Evolutionary conservation across 2,888 invertebrate genomes (phyloP), one percentile per base, ranked within the genome.

Genomic region (Steinernema scapterisci): DNA sequence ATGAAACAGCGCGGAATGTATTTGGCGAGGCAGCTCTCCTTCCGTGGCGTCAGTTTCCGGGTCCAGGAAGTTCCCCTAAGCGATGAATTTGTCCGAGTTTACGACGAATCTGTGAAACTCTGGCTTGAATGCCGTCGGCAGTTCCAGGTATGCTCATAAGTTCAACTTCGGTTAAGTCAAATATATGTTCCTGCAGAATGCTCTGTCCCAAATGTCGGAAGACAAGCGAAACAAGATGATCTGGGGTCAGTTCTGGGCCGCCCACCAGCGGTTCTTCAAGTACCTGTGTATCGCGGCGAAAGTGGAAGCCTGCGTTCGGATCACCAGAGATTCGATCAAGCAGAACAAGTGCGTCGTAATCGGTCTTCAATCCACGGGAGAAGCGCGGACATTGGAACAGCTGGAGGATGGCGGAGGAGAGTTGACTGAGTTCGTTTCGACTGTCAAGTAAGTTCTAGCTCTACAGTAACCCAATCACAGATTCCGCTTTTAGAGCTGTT

Each of bases 181-280:
- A 9, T 38, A 38, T n/a, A n/a, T n/a, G 9, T 9, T 9, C 9
- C 38, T 38, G 38, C 9, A 84, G 82, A 73, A 76, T 0, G 82
- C 83, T n/a, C 77, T 84, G 38, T 77, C 78, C 11, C 78, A 79
- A 19, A 80, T 84, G 81, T 80, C 82, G 48, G 83, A 83, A 70
- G 95, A 63, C 19, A 25, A 27, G 11, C 27, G 63, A 31, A 63
- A 13, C 88, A 97, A 97, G 89, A 95, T 95, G 7, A 31, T 99
- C 93, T 99, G 99, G 99, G 96, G 96, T 0, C 99, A 99, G 90
- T 99, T 99, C 90, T 99, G 99, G 99, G 95, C 96, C 0, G 93
- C 96, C 51, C 99, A 99, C 91, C 99, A 99, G 89, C 91, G 96
- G 77, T 97, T 97, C 91, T 99, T 99, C 91, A 99, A 99, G 88